Evolutionary conservation across 1,140 invertebrate species (phyloP), one percentile per base, ranked within the genome.

Genomic region (Camponotus pennsylvanicus): DNA sequence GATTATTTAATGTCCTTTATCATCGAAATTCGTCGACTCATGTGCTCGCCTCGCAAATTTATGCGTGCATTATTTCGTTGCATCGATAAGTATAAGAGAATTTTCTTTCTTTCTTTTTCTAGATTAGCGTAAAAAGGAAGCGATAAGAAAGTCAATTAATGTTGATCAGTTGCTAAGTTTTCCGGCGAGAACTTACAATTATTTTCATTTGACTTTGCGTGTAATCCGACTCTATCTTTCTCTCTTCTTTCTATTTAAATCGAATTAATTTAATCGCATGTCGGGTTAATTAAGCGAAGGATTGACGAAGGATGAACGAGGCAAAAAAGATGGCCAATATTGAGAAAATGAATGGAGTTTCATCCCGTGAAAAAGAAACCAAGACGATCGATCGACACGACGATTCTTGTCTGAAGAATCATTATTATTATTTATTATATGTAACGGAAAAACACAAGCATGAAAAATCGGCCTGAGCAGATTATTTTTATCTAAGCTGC

Each of bases 1-100:
- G 59, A 55, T 83, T 83, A 83, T 83, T 83, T 83, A 75, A 75
- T 57, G 69, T 37, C 55, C 69, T 83, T 83, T 83, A 75, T 83
- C 67, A 73, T 61, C 21, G 79, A 82, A 73, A 82, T 82, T 82
- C 73, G 79, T 40, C 69, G 79, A 71, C 45, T 80, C 63, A 42
- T 11, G 21, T 73, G 21, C 18, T 61, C 18, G 27, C 8, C 21
- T 18, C 52, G 55, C 57, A 40, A 83, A 61, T 75, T 83, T 34
- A 63, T 15, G 55, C 67, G 40, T 21, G 45, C 27, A 59, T 70
- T 34, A 55, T 15, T 49, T 63, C 8, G 8, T 15, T 11, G 13
- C 18, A 18, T 15, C 42, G 27, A 73, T 45, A 82, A 61, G 79
- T 15, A 71, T 27, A 49, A 15, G 21, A 42, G 27, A 57, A 21